Conservation (phyloP, 2,797 vertebrate genomes). For the Phataginus tricuspis region DNA sequence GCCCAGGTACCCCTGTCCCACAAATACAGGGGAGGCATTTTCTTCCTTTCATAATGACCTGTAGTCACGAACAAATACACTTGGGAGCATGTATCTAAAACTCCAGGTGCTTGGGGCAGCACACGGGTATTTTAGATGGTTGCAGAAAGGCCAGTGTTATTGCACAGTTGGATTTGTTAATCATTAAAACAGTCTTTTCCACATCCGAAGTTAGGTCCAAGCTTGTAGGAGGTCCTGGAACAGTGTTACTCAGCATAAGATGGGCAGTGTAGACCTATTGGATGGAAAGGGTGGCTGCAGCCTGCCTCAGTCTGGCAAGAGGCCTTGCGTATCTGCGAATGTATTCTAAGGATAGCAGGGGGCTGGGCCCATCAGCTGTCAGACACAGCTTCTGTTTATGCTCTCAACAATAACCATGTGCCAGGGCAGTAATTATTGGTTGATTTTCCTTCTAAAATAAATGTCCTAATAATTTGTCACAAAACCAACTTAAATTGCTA, state of each 20-base stretch:
- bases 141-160: not conserved
- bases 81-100: not conserved
- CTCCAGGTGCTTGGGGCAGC: not conserved
- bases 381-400: constrained; percentile 57
- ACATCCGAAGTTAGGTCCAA: not conserved
- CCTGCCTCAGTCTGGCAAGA: constrained; percentile 33
- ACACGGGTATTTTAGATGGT: not conserved
- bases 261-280: not conserved
- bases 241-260: not conserved
- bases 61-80: not conserved
- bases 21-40: not conserved
- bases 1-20: not conserved
- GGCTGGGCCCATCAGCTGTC: constrained; percentile 13
- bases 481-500: constrained; percentile 69
- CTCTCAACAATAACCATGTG: not conserved
- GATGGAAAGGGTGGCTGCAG: not conserved
- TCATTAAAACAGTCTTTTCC: constrained; percentile 61
- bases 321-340: constrained; percentile 55
- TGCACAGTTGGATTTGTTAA: not conserved
- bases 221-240: not conserved
- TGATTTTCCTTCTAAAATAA: constrained; percentile 72
- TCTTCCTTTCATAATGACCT: not conserved
- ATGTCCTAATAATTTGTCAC: constrained; percentile 76
- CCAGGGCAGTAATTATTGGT: constrained; percentile 57
- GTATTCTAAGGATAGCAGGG: constrained; percentile 66